These are phyloP conservation scores for Cetoscarus ocellatus DNA, from an alignment of 2,797 vertebrate species.

Conservation along the genomic window DNA sequence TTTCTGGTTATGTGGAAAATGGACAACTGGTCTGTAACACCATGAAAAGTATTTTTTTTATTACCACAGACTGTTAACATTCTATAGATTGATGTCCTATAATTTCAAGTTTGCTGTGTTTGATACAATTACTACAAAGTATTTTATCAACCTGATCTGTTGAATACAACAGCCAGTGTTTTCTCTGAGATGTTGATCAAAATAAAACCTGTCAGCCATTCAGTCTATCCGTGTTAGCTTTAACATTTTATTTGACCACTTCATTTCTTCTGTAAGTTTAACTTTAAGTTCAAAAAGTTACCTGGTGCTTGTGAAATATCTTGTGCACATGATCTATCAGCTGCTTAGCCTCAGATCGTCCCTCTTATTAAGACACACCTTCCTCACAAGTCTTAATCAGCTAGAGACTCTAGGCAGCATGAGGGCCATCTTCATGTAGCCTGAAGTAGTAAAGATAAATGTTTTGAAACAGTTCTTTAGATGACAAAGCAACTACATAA, in stretches of 20 bases:
- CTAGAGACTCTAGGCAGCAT: no score
- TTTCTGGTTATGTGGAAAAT: background rate
- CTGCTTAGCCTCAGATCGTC: background rate
- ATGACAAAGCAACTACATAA: no score
- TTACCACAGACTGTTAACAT: background rate
- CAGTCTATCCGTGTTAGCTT: background rate
- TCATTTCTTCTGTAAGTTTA: background rate
- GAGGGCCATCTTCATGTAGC: no score
- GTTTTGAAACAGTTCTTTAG: no score
- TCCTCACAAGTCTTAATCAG: no score
- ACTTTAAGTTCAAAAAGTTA: background rate
- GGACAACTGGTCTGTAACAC: background rate
- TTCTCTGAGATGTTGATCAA: background rate
- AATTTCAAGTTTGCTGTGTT: background rate
- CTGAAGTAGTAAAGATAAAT: no score
- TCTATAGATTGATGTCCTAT: background rate
- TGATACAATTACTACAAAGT: background rate
- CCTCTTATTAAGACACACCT: background rate
- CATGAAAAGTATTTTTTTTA: background rate
- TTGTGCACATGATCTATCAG: background rate
- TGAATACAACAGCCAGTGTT: constrained; percentile 1
- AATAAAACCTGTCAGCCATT: constrained; percentile 19
- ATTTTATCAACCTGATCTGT: constrained; percentile 2
- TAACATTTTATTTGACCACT: background rate
- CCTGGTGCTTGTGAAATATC: background rate